phyloP scores from a whole-genome alignment of 1,140 invertebrate species.

The Gonioctena quinquepunctata region DNA sequence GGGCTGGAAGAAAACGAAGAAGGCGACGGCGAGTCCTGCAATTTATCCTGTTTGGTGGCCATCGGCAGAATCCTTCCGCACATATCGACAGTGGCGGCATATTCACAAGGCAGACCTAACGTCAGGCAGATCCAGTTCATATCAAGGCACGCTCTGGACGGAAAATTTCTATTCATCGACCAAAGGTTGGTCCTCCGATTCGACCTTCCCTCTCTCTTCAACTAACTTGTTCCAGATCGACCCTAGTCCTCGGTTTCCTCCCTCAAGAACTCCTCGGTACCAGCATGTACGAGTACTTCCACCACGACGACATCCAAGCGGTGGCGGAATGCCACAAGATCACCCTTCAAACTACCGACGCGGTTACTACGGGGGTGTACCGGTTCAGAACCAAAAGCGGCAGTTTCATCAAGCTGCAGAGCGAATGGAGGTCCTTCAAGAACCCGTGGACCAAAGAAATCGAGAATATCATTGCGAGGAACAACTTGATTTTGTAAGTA shows the following conservation, averaged over 20 bases:
- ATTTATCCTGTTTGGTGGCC: conserved; percentile 84
- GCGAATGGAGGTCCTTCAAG: conserved; percentile 84
- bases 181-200: too few relatives aligned
- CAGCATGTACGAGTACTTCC: conserved; percentile 92
- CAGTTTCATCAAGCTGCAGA: conserved; percentile 73
- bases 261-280: conserved; percentile 92
- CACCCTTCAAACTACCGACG: conserved; percentile 69
- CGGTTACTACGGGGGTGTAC: conserved; percentile 73
- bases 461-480: conserved; percentile 85
- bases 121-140: conserved; percentile 69
- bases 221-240: conserved; percentile 75
- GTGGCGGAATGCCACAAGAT: conserved; percentile 85
- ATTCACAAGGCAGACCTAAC: conserved; percentile 53
- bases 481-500: conserved; percentile 72
- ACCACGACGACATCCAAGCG: conserved; percentile 79
- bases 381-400: conserved; percentile 80
- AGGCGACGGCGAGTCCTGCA: conserved; percentile 73
- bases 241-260: conserved; percentile 84
- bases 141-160: conserved; percentile 90
- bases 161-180: conserved; percentile 98
- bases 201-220: too few relatives aligned
- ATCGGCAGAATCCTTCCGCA: conserved; percentile 73
- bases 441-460: conserved; percentile 93
- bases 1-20: conserved; percentile 69
- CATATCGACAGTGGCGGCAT: conserved; percentile 55